Evolutionary conservation across 2,797 vertebrate species (phyloP).

Genomic region (Psittacula echo): DNA sequence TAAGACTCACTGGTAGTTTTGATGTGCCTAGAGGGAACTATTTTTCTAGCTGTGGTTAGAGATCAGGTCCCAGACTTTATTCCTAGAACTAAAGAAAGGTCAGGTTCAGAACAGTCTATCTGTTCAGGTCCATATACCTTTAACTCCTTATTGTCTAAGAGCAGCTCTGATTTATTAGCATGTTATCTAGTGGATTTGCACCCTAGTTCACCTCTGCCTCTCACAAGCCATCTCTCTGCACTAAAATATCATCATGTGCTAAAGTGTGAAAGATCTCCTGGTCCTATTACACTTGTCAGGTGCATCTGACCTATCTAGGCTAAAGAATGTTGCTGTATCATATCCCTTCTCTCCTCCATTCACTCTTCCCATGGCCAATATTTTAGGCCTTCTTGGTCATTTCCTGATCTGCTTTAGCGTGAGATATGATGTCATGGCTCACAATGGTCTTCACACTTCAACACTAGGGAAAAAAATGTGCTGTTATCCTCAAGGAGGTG

Average conservation of each 20-base stretch:
- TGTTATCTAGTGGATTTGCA: background rate
- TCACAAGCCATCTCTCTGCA: background rate
- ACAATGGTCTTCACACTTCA: slow-evolving; percentile 47
- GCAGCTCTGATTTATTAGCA: background rate
- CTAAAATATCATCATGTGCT: slow-evolving; percentile 40
- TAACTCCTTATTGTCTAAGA: background rate
- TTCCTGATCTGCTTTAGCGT: slow-evolving; percentile 59
- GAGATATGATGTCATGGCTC: slow-evolving; percentile 64
- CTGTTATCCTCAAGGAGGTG: slow-evolving; percentile 47
- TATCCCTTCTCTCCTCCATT: slow-evolving; percentile 9
- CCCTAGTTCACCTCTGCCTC: slow-evolving; percentile 21
- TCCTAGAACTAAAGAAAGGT: background rate
- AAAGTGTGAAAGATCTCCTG: slow-evolving; percentile 41
- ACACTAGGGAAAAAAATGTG: slow-evolving; percentile 22
- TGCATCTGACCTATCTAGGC: slow-evolving; percentile 13
- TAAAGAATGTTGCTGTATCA: slow-evolving; percentile 5
- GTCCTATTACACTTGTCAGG: slow-evolving; percentile 19
- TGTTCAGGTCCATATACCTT: background rate
- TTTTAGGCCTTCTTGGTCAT: slow-evolving; percentile 10
- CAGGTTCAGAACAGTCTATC: background rate
- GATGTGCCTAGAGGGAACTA: background rate
- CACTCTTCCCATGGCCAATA: background rate
- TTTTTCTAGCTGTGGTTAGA: background rate
- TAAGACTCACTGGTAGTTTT: background rate
- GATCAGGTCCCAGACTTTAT: background rate